Evolutionary conservation across 2,888 invertebrate genomes (phyloP), one percentile per base, ranked within the genome.

Genomic region (Aproaerema taeniolella): DNA sequence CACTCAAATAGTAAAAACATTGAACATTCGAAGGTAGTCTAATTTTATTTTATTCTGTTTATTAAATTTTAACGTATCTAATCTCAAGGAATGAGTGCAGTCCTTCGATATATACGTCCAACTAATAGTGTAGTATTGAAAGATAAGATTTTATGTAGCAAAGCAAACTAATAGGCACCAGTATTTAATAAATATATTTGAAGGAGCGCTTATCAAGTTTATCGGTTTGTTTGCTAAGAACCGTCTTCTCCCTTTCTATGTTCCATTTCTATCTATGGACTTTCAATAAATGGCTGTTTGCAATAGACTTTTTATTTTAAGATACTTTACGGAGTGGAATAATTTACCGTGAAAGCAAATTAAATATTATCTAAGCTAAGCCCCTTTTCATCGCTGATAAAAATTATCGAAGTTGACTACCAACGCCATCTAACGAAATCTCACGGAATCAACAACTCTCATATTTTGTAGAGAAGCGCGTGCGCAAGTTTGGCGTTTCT

Each of bases 181-280:
- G 60, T 60, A 65, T 58, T 59, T 57, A 61, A 70, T 61, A 55
- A 58, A 51, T 55, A 49, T 41, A 38, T 35, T 24, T 37, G 39
- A 58, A 67, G 61, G 62, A 60, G 51, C 51, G 56, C 78, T 83
- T 85, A 83, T 83, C 83, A 58, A 50, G 69, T 52, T 80, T 82
- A 83, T 85, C 82, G 63, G 63, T 59, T 47, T 73, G 67, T 79
- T 79, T 78, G 68, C 66, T 36, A 52, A 70, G 67, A 61, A 62
- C 58, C n/a, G n/a, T n/a, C n/a, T n/a, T n/a, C n/a, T n/a, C n/a
- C n/a, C n/a, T n/a, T n/a, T n/a, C n/a, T n/a, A n/a, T n/a, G n/a
- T n/a, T n/a, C n/a, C n/a, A n/a, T n/a, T n/a, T n/a, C n/a, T n/a
- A n/a, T n/a, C n/a, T n/a, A n/a, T n/a, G n/a, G n/a, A n/a, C n/a